phyloP scores from a whole-genome alignment of 2,113 vertebrate species.

The Cyprinodon variegatus region DNA sequence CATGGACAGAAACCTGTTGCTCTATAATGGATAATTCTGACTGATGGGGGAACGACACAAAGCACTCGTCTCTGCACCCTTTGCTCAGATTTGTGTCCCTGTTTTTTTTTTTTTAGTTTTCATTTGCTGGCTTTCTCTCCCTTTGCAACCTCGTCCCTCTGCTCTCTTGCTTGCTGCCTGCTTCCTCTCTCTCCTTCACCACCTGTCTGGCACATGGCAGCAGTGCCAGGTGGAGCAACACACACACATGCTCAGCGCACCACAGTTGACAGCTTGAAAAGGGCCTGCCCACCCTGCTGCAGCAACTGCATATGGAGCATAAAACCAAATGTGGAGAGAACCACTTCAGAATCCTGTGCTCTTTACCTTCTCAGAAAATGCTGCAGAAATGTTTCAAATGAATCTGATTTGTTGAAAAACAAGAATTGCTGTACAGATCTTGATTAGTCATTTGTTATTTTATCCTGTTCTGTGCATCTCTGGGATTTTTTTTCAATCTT shows the following conservation, averaged over 20 bases:
- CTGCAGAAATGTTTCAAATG: background rate
- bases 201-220: conserved; percentile 74
- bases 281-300: conserved; percentile 36
- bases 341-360: conserved; percentile 29
- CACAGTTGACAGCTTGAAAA: conserved; percentile 65
- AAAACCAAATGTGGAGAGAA: conserved; percentile 53
- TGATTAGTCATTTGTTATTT: background rate
- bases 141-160: background rate
- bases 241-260: conserved; percentile 48
- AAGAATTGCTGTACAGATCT: background rate
- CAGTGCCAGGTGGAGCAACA: conserved; percentile 73
- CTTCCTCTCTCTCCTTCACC: conserved; percentile 55
- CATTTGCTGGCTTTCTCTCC: background rate
- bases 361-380: background rate
- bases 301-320: conserved; percentile 65
- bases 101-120: background rate
- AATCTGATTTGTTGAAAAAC: background rate
- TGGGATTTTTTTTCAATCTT: background rate
- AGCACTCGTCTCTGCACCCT: background rate
- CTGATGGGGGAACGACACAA: background rate
- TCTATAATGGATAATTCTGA: conserved; percentile 32
- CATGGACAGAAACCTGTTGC: conserved; percentile 19
- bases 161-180: conserved; percentile 12
- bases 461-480: background rate
- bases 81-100: conserved; percentile 1